Evolutionary conservation across 2,888 invertebrate genomes (phyloP).

Genomic region (Eueremaeus valkanovi): DNA sequence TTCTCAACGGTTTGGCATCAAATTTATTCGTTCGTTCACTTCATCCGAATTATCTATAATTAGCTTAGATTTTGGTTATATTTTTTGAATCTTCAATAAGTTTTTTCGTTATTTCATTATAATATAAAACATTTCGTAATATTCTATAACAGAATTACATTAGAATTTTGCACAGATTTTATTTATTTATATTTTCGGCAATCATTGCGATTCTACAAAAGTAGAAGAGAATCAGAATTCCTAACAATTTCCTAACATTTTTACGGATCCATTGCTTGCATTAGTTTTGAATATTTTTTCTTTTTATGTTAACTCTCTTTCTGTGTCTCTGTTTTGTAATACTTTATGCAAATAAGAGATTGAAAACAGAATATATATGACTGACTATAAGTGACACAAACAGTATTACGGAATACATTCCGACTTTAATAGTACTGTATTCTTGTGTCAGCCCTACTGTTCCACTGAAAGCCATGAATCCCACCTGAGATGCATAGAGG

Average conservation of each 20-base stretch:
- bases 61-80: no score
- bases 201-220: no score
- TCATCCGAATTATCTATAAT: no score
- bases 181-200: not conserved
- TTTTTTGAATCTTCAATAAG: no score
- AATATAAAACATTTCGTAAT: no score
- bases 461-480: not conserved
- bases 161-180: not conserved
- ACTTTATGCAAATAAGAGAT: constrained; percentile 27
- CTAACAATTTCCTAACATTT: not conserved
- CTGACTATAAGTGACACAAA: not conserved
- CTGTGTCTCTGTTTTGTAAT: constrained; percentile 1
- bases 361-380: not conserved
- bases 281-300: not conserved
- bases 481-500: constrained; percentile 17
- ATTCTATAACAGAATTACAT: not conserved
- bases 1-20: no score
- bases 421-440: not conserved
- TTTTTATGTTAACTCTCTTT: not conserved
- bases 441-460: not conserved
- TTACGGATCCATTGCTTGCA: not conserved
- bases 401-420: not conserved
- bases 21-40: no score
- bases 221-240: no score
- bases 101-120: no score